phyloP scores from a whole-genome alignment of 2,797 vertebrate genomes.

The Urosaurus nigricauda region DNA sequence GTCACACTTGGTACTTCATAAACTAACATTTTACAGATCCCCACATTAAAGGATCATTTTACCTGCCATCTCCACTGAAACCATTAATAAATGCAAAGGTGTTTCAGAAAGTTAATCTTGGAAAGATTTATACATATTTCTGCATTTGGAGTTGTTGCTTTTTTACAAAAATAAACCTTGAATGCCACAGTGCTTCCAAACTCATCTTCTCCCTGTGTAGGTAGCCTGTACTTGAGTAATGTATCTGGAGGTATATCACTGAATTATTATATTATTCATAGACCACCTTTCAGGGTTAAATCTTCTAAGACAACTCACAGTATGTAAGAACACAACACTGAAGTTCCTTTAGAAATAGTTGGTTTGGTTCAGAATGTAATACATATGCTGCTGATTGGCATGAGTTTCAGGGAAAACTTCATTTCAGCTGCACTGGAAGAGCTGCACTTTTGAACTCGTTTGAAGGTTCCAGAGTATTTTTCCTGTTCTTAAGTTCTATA shows the following conservation, averaged over 20 bases:
- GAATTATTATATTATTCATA: not conserved
- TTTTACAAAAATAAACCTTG: not conserved
- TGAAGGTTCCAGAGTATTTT: not conserved
- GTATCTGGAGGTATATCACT: not conserved
- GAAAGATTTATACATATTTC: not conserved
- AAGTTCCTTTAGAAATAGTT: not conserved
- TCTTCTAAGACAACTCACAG: not conserved
- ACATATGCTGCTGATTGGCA: not conserved
- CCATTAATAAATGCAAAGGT: constrained; percentile 5
- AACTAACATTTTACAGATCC: not conserved
- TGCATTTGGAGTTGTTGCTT: not conserved
- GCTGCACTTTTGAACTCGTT: not conserved
- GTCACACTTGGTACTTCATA: not conserved
- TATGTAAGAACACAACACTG: not conserved
- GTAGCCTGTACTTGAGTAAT: not conserved
- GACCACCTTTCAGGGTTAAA: not conserved
- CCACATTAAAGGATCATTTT: not conserved
- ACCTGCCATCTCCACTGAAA: not conserved
- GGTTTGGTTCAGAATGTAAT: not conserved
- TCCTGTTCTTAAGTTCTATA: not conserved
- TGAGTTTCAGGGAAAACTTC: not conserved
- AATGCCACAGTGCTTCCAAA: not conserved
- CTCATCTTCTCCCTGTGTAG: not conserved
- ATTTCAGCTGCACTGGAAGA: not conserved
- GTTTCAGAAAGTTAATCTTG: not conserved